A percentile compares a stretch with the other conserved stretches of the same genome.
phyloP scores from a whole-genome alignment of 2,797 vertebrate genomes.

The Diplodus sargus region DNA sequence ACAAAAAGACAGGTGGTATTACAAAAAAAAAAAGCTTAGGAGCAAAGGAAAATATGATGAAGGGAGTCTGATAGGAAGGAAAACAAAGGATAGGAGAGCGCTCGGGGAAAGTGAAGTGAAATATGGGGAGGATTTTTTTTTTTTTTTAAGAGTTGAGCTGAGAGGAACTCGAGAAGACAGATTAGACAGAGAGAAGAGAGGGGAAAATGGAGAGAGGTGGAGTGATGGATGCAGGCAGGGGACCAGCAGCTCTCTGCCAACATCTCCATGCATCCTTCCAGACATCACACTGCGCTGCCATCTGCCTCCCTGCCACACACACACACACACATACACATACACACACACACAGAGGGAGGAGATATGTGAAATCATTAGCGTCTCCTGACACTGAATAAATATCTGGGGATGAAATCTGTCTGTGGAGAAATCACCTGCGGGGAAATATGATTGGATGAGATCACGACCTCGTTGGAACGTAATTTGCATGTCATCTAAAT shows the following conservation, averaged over 20 bases:
- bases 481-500: conserved; percentile 83
- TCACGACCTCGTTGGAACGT: conserved; percentile 69
- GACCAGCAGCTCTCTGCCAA: conserved; percentile 81
- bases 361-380: conserved; percentile 77
- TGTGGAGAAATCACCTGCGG: conserved; percentile 78
- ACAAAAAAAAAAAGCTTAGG: conserved; percentile 35
- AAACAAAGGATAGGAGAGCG: conserved; percentile 45
- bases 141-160: conserved; percentile 40
- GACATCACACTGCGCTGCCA: conserved; percentile 81
- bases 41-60: conserved; percentile 51
- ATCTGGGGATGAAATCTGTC: conserved; percentile 79
- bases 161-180: conserved; percentile 63
- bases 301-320: conserved; percentile 69
- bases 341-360: conserved; percentile 37
- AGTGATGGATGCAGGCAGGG: conserved; percentile 81
- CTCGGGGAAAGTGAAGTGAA: conserved; percentile 47
- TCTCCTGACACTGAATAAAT: conserved; percentile 82
- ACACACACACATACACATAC: conserved; percentile 34
- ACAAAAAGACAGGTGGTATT: conserved; percentile 63
- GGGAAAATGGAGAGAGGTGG: conserved; percentile 64
- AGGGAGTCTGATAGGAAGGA: conserved; percentile 36
- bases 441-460: conserved; percentile 79
- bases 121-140: conserved; percentile 29
- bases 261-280: conserved; percentile 80
- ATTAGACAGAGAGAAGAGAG: conserved; percentile 61